These are phyloP conservation scores for Gymnarchus niloticus DNA, from an alignment of 2,113 vertebrate genomes.

Conservation along the genomic window DNA sequence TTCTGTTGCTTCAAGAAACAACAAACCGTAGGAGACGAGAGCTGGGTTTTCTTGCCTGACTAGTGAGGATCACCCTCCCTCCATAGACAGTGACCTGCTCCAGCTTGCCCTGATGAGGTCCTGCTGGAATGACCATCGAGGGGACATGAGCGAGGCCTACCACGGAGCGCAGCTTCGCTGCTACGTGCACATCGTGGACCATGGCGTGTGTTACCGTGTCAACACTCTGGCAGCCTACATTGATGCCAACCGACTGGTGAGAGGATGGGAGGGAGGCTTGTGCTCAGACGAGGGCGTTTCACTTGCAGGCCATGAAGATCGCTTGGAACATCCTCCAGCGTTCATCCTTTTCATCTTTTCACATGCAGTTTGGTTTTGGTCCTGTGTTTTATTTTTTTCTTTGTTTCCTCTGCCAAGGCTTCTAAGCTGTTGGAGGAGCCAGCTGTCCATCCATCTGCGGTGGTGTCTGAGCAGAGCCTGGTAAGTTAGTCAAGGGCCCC, in stretches of 20 bases:
- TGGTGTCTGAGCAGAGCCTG: conserved; percentile 75
- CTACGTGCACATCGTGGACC: conserved; percentile 89
- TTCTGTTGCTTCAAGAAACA: neutral
- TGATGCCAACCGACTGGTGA: conserved; percentile 90
- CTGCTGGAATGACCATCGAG: conserved; percentile 86
- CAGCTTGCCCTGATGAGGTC: conserved; percentile 75
- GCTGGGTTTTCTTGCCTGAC: neutral
- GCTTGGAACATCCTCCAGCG: no score
- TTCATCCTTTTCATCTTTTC: no score
- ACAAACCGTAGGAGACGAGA: neutral
- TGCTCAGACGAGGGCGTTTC: neutral
- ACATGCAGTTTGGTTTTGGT: neutral
- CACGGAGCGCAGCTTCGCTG: conserved; percentile 82
- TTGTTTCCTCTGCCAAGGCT: conserved; percentile 58
- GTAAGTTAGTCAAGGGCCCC: conserved; percentile 53
- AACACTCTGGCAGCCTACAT: conserved; percentile 88
- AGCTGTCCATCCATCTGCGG: conserved; percentile 74
- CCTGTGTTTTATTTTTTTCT: neutral
- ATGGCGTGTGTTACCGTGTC: conserved; percentile 85
- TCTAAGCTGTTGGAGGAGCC: conserved; percentile 83
- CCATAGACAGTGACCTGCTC: conserved; percentile 70
- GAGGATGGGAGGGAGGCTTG: conserved; percentile 25
- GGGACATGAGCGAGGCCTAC: conserved; percentile 80
- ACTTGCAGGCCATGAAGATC: no score
- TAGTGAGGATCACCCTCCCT: conserved; percentile 82